Base-by-base conservation (phyloP, 2,888 invertebrate species). In the Apamea sordens region DNA sequence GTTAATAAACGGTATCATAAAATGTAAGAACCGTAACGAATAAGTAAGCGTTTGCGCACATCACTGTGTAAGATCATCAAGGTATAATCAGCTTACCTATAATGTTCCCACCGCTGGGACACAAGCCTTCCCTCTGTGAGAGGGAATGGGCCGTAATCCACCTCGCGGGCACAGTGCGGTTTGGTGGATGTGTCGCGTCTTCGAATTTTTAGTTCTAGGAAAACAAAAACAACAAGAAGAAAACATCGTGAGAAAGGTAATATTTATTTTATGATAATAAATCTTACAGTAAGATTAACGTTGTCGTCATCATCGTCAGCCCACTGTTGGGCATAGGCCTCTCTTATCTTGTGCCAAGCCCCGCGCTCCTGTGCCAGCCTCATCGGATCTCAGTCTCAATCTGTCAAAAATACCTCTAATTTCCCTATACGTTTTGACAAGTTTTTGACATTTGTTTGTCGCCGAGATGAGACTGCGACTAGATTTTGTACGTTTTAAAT, bases 1-100 rank as follows among this genome's bases (percentile, higher is more conserved):
- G n/a, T 36, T 74, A 53, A 64, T 68, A 71, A 77, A 86, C 21
- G 50, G 41, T 50, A 61, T 56, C 41, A 67, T 73, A 67, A 65
- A 80, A 47, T 21, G 2, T 28, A 65, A 61, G 50, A 70, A 56
- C 28, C 44, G 64, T 73, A 36, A 67, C 63, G 18, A 50, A 44
- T 32, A 15, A 44, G 11, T 65, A 6, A 24, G 28, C 28, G 32
- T 44, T 47, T 82, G 24, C 47, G 41, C 36, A 61, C n/a, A n/a
- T 65, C 56, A 21, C 10, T 32, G 4, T 21, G 1, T 8, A 8
- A 32, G 28, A 28, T 28, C 28, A 63, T 32, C 15, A 32, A 32
- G 2, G 28, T 6, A n/a, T 28, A 28, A 61, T 61, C 28, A 61
- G 24, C 53, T 10, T 56, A 15, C 6, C 6, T 59, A 15, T 28